A percentile compares a stretch with the other conserved stretches of the same genome.
Conservation (phyloP, 2,113 vertebrate species). For the Ciconia boyciana region DNA sequence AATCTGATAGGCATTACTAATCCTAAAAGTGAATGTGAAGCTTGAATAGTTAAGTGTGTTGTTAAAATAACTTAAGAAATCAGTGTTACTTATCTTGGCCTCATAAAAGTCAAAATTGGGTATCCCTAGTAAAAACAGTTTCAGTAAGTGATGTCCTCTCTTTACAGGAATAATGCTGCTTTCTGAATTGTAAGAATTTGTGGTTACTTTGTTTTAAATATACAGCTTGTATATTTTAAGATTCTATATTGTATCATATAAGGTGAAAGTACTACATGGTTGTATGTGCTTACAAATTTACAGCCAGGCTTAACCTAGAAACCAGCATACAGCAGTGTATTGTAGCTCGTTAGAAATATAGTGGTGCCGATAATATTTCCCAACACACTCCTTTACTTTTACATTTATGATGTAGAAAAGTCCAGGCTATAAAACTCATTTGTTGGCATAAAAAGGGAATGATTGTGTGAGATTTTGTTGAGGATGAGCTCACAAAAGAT, state of each 20-base stretch:
- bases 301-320: neutral
- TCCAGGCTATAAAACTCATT: neutral
- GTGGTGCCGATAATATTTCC: neutral
- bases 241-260: neutral
- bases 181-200: neutral
- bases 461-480: neutral
- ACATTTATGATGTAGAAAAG: neutral
- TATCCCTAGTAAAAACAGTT: neutral
- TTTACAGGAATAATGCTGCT: neutral
- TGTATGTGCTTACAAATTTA: neutral
- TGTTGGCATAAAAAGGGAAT: neutral
- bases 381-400: neutral
- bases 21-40: neutral
- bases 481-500: slow-evolving; percentile 10
- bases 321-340: neutral
- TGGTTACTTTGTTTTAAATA: neutral
- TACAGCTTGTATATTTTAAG: neutral
- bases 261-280: neutral
- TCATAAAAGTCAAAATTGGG: neutral
- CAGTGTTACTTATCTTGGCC: neutral
- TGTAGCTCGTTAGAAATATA: neutral
- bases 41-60: neutral
- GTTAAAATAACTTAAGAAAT: neutral
- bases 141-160: neutral
- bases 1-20: neutral